Percentiles rank a stretch among this genome's conserved stretches.
Conservation (phyloP, 2,888 invertebrate genomes). For the Conus canariensis region DNA sequence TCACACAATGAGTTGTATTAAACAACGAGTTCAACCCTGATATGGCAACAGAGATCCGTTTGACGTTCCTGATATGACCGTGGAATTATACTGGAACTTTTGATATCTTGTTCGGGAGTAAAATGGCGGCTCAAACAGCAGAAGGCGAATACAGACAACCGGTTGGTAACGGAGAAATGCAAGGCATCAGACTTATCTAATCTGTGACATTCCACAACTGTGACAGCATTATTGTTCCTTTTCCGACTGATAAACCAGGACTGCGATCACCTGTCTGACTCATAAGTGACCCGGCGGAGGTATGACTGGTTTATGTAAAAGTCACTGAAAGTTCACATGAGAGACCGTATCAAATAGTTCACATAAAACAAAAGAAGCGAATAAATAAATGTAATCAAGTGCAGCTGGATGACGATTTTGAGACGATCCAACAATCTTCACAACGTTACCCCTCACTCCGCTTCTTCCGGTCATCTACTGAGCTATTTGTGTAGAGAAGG, state of each 20-base stretch:
- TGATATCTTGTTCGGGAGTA: background rate
- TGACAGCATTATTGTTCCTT: conserved; percentile 27
- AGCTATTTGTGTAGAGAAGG: too few relatives aligned
- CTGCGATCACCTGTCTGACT: background rate
- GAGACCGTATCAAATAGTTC: background rate
- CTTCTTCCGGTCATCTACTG: too few relatives aligned
- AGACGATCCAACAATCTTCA: too few relatives aligned
- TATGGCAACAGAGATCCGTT: too few relatives aligned
- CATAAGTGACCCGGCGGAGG: background rate
- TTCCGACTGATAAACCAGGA: conserved; percentile 1
- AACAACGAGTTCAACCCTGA: background rate
- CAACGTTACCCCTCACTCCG: too few relatives aligned
- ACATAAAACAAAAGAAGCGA: too few relatives aligned
- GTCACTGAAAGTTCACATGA: background rate
- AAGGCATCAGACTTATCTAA: conserved; percentile 35
- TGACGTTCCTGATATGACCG: too few relatives aligned
- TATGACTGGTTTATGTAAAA: background rate
- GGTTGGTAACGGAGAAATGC: conserved; percentile 20
- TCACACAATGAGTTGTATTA: background rate
- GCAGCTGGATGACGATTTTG: background rate
- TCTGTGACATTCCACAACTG: conserved; percentile 20
- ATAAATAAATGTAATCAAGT: too few relatives aligned
- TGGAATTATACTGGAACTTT: background rate
- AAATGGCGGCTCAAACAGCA: background rate
- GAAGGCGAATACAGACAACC: background rate